These are phyloP conservation scores for zebrafish (Danio rerio) DNA, from an alignment of 2,113 vertebrate species.

Conservation along the genomic window DNA sequence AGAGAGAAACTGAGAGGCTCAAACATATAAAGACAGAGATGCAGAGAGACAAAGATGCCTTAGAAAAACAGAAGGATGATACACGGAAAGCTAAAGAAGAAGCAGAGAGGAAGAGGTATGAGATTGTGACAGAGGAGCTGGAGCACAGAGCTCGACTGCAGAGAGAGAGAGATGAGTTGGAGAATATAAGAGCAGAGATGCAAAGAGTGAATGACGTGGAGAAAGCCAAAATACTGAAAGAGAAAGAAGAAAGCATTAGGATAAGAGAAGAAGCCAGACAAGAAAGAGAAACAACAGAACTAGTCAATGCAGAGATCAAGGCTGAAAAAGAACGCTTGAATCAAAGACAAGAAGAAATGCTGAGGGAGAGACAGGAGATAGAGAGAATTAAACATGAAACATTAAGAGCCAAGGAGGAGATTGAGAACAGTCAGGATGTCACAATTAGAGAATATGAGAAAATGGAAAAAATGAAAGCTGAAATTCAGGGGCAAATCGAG, in stretches of 20 bases:
- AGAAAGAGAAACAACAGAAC: conserved; percentile 23
- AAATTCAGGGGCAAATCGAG: conserved; percentile 34
- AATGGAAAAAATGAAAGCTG: conserved; percentile 37
- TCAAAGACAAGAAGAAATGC: conserved; percentile 35
- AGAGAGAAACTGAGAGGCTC: conserved; percentile 20
- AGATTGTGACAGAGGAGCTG: conserved; percentile 46
- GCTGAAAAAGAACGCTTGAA: conserved; percentile 19
- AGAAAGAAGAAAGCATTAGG: conserved; percentile 40
- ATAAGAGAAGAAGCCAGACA: conserved; percentile 31
- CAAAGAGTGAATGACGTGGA: conserved; percentile 36
- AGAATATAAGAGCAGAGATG: conserved; percentile 42
- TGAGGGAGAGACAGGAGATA: conserved; percentile 55
- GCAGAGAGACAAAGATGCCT: conserved; percentile 34
- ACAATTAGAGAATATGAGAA: conserved; percentile 42
- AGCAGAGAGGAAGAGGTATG: conserved; percentile 46
- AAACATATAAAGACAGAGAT: conserved; percentile 20
- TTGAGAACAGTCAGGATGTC: conserved; percentile 36
- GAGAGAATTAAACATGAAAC: conserved; percentile 48
- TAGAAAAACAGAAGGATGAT: conserved; percentile 43
- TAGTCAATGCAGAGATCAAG: conserved; percentile 5
- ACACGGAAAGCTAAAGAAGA: conserved; percentile 42
- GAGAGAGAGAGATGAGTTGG: conserved; percentile 51
- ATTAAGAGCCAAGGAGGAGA: conserved; percentile 45
- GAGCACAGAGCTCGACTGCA: conserved; percentile 44
- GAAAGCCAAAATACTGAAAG: conserved; percentile 25